Evolutionary conservation across 2,888 invertebrate genomes (phyloP), one percentile per base, ranked within the genome.

Genomic region (Drepanosiphum platanoidis): DNA sequence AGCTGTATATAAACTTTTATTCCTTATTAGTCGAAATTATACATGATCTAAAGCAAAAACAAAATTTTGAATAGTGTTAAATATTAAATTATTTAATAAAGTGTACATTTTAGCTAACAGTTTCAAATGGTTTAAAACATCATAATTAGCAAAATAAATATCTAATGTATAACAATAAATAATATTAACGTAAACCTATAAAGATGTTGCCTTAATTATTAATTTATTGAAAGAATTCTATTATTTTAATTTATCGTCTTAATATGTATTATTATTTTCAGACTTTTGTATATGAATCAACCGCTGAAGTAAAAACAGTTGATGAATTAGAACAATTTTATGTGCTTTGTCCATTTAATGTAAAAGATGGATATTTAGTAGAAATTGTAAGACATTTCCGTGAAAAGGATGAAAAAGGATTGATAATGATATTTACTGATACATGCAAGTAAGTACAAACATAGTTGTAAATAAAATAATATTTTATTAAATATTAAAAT

Each of bases 381-480:
- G 94, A 97, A 90, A 92, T 94, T 0, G 90, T 97, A 15, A 91
- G 95, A 86, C 93, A 94, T 87, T 98, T 94, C 90, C 91, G 94
- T 66, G 93, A 93, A 87, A 91, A 92, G 18, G 92, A 95, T 89
- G 92, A 93, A 58, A 92, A 92, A 87, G 94, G 96, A 2, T 97
- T 96, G 81, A 93, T 98, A 68, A 96, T 99, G 89, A 94, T 99
- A 66, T 99, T 99, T 89, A 96, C 97, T 1, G 95, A 96, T 88
- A 98, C 97, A 30, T 99, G 99, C 92, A 97, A 96, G 96, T 97
- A 90, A 90, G 92, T 89, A 34, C 2, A 64, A 64, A 27, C 11
- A 30, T 64, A 3, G 11, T 42, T 42, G n/a, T n/a, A n/a, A n/a
- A n/a, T n/a, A n/a, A n/a, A n/a, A n/a, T n/a, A n/a, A n/a, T n/a